A percentile compares a stretch with the other conserved stretches of the same genome.
Evolutionary conservation across 1,140 invertebrate species (phyloP).

Genomic region (Atta colombica): DNA sequence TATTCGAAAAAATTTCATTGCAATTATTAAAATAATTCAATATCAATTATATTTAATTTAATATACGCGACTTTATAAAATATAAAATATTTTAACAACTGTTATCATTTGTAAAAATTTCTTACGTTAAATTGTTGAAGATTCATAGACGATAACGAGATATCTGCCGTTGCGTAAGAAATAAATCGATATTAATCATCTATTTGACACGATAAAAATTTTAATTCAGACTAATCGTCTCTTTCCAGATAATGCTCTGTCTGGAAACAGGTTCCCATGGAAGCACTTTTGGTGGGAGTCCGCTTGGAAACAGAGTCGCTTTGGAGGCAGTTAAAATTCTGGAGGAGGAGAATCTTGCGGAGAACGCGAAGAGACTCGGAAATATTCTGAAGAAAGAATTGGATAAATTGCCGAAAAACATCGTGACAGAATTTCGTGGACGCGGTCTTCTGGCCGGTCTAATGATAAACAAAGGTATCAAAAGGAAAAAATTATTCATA

Average conservation of each 20-base stretch:
- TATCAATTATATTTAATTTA: not conserved
- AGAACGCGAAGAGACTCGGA: constrained; percentile 91
- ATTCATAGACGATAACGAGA: not conserved
- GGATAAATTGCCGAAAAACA: constrained; percentile 88
- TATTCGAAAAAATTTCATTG: constrained; percentile 78
- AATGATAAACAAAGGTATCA: constrained; percentile 89
- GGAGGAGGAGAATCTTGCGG: constrained; percentile 91
- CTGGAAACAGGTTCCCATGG: constrained; percentile 94
- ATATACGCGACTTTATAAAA: constrained; percentile 32
- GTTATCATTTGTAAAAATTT: not conserved
- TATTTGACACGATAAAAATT: not conserved
- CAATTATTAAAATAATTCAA: constrained; percentile 14
- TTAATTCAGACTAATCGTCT: not conserved
- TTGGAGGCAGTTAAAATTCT: constrained; percentile 88
- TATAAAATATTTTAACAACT: constrained; percentile 26
- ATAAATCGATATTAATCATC: constrained; percentile 7
- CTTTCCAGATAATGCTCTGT: constrained; percentile 90
- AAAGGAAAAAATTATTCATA: not conserved
- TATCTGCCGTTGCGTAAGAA: not conserved
- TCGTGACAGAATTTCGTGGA: constrained; percentile 90
- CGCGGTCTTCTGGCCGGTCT: constrained; percentile 93
- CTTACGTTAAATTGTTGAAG: constrained; percentile 1
- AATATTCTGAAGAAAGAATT: constrained; percentile 89
- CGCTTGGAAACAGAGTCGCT: constrained; percentile 91
- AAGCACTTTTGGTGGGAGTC: constrained; percentile 95